A percentile compares a stretch with the other conserved stretches of the same genome.
Evolutionary conservation across 2,888 invertebrate species (phyloP).

Genomic region (Eristalis pertinax): DNA sequence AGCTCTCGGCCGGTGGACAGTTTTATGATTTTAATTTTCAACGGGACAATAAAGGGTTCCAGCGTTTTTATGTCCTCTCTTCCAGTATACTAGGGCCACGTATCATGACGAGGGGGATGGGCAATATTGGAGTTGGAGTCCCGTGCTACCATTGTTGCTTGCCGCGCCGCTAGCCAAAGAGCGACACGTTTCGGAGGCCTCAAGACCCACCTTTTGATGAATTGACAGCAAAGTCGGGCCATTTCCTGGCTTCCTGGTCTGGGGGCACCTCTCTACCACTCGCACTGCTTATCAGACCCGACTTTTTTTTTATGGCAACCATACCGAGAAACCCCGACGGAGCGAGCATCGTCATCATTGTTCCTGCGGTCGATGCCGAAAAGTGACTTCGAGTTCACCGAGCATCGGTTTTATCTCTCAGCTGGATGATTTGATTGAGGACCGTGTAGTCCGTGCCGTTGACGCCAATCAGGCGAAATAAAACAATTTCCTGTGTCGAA

Average conservation of each 20-base stretch:
- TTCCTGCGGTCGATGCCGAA: constrained; percentile 20
- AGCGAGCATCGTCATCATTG: constrained; percentile 21
- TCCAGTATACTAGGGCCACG: not conserved
- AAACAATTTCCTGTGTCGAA: constrained; percentile 53
- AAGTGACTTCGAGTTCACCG: constrained; percentile 41
- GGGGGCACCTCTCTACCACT: no score
- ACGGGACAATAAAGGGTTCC: constrained; percentile 68
- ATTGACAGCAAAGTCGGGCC: constrained; percentile 55
- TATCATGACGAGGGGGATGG: not conserved
- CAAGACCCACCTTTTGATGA: constrained; percentile 59
- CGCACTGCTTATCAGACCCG: not conserved
- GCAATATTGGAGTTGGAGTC: not conserved
- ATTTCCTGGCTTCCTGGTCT: constrained; percentile 26
- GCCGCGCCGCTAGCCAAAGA: not conserved
- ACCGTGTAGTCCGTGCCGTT: not conserved
- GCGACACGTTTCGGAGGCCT: constrained; percentile 26
- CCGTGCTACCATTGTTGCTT: not conserved
- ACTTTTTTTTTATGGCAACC: not conserved
- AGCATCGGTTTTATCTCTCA: constrained; percentile 31
- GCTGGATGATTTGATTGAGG: constrained; percentile 55
- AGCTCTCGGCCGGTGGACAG: constrained; percentile 32
- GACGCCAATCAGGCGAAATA: constrained; percentile 46
- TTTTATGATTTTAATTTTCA: constrained; percentile 72
- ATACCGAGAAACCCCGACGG: constrained; percentile 9
- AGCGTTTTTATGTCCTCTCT: constrained; percentile 42